Base-by-base conservation (phyloP, 2,113 vertebrate genomes). In the Dermatemys mawii region DNA sequence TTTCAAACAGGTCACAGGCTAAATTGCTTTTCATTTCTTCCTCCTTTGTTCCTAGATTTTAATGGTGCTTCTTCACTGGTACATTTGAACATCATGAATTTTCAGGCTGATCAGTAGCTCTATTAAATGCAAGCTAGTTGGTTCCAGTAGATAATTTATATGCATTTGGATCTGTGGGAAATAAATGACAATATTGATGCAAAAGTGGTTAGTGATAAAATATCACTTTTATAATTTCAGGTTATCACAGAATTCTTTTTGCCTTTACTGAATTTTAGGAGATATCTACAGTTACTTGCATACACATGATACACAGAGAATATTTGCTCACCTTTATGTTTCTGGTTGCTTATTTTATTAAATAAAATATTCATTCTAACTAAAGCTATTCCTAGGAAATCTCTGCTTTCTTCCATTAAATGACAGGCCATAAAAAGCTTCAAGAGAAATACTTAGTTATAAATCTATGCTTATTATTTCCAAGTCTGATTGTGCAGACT, bases 1-100 rank as follows among this genome's bases (percentile, higher is more conserved):
- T 96, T 96, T 96, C 83, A 95, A 92, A 79, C 49, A 75, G 94
- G 51, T 49, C 38, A 11, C 81, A 85, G 78, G 84, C 63, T 96
- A 88, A 92, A 90, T 90, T 81, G 80, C 81, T 94, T 94, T 91
- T 87, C 92, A 44, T 83, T 94, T 94, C 50, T 94, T 63, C 80
- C 82, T 97, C 87, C 13, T 24, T 27, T 38, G 91, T 76, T 29
- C 78, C 86, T 53, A 95, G 95, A 85, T 95, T 92, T 94, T 95
- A 94, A 88, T 83, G 53, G 19, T 54, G 27, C 57, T 88, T 95
- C 57, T 88, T 80, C 57, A 87, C 11, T 49, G n/a, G 16, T 88
- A 44, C 35, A 19, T 82, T 27, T 94, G 89, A 63, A 54, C 51
- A 9, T 50, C 10, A 70, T 7, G 27, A 79, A 48, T 46, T 11